phyloP scores from a whole-genome alignment of 2,113 vertebrate genomes.

The Tenrec ecaudatus region DNA sequence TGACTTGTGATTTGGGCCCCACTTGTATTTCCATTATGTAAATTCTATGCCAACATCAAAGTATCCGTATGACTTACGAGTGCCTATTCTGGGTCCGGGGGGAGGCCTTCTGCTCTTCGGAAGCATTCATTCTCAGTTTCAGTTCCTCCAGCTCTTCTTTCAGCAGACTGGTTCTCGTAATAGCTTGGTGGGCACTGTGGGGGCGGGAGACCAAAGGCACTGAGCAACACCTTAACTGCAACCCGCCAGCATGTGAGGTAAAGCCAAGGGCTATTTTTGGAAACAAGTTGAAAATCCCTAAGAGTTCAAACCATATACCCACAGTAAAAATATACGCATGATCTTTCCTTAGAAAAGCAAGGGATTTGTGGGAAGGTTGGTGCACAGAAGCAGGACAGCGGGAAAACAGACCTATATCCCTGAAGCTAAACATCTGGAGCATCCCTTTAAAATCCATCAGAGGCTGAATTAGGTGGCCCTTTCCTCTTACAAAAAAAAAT shows the following conservation, averaged over 20 bases:
- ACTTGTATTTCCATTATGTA: not conserved
- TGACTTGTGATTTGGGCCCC: not conserved
- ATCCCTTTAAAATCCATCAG: not conserved
- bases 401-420: not conserved
- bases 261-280: constrained; percentile 67
- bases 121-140: constrained; percentile 88
- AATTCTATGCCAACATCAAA: not conserved
- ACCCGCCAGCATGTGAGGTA: constrained; percentile 47
- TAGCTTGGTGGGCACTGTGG: constrained; percentile 90
- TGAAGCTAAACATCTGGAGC: not conserved
- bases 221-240: constrained; percentile 53
- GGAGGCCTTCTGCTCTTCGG: constrained; percentile 88
- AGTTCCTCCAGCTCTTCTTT: constrained; percentile 95
- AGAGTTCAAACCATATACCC: constrained; percentile 50
- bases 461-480: not conserved
- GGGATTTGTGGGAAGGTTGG: not conserved
- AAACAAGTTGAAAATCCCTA: constrained; percentile 58
- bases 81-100: constrained; percentile 89
- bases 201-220: not conserved
- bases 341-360: constrained; percentile 23
- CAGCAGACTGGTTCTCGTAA: constrained; percentile 89
- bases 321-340: not conserved
- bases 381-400: not conserved
- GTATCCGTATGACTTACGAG: constrained; percentile 84
- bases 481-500: not conserved